A percentile compares a stretch with the other conserved stretches of the same genome.
Evolutionary conservation across 2,113 vertebrate species (phyloP).

Genomic region (Corydoras sp.): DNA sequence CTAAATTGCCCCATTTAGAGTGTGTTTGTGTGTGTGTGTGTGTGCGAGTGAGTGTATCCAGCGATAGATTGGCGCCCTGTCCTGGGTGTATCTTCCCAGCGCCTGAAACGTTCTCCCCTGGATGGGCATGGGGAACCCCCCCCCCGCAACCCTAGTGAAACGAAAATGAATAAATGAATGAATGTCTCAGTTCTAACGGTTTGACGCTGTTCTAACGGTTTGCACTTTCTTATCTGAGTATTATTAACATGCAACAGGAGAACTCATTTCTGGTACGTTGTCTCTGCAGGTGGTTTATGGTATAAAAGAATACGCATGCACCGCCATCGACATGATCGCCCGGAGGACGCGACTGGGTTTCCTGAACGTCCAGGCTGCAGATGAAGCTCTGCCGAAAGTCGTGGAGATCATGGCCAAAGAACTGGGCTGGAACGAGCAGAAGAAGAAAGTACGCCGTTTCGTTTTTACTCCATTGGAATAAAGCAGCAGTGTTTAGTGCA

Average conservation of each 20-base stretch:
- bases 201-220: no score
- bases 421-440: conserved; percentile 81
- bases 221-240: no score
- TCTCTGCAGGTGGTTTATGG: conserved; percentile 79
- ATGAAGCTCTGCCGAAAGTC: conserved; percentile 87
- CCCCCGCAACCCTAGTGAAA: no score
- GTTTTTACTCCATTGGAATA: not conserved
- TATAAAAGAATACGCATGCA: conserved; percentile 90
- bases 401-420: conserved; percentile 90
- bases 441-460: conserved; percentile 67
- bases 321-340: conserved; percentile 86
- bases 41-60: no score
- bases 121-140: no score
- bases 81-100: no score
- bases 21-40: no score
- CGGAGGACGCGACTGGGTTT: conserved; percentile 88
- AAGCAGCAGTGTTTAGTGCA: not conserved
- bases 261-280: not conserved
- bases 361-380: conserved; percentile 92
- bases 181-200: no score
- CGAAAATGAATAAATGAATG: no score
- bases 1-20: no score
- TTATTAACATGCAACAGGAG: not conserved
- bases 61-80: no score
- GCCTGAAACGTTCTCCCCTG: no score